phyloP scores from a whole-genome alignment of 2,888 invertebrate genomes.

The Desoria tigrina region DNA sequence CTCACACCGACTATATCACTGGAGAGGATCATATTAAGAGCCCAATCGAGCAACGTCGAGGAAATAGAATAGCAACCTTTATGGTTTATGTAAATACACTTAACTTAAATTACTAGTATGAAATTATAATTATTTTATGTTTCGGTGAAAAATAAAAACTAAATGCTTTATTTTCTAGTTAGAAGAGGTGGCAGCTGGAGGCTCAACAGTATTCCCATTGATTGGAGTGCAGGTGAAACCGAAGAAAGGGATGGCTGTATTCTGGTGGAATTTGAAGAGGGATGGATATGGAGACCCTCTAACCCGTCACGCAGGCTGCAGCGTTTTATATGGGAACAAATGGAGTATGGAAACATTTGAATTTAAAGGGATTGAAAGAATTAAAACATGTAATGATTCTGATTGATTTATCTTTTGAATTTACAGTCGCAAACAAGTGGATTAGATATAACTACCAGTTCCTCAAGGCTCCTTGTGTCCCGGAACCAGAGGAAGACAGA shows the following conservation, averaged over 20 bases:
- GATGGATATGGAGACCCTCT: constrained; percentile 53
- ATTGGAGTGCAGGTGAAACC: constrained; percentile 54
- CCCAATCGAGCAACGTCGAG: constrained; percentile 51
- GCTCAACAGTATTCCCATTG: constrained; percentile 54
- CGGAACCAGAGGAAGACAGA: constrained; percentile 29
- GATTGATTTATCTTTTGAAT: constrained; percentile 10
- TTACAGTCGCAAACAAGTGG: constrained; percentile 54
- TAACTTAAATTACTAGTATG: too few species aligned
- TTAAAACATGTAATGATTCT: too few species aligned
- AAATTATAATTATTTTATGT: background rate
- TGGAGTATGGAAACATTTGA: constrained; percentile 51
- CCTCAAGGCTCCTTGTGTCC: constrained; percentile 37
- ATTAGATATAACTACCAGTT: constrained; percentile 50
- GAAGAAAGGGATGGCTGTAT: constrained; percentile 53
- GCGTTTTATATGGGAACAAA: constrained; percentile 54
- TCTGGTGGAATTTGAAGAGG: constrained; percentile 54
- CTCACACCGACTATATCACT: constrained; percentile 54
- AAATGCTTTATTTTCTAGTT: too few species aligned
- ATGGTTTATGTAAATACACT: constrained; percentile 53
- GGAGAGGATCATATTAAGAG: constrained; percentile 45
- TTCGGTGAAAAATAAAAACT: constrained; percentile 7
- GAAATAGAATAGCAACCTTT: constrained; percentile 55
- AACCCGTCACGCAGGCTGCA: constrained; percentile 54
- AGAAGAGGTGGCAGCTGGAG: constrained; percentile 54
- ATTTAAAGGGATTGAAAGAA: constrained; percentile 3